Base-by-base conservation (phyloP, 2,888 invertebrate species). In the Anagyrus pseudococci region DNA sequence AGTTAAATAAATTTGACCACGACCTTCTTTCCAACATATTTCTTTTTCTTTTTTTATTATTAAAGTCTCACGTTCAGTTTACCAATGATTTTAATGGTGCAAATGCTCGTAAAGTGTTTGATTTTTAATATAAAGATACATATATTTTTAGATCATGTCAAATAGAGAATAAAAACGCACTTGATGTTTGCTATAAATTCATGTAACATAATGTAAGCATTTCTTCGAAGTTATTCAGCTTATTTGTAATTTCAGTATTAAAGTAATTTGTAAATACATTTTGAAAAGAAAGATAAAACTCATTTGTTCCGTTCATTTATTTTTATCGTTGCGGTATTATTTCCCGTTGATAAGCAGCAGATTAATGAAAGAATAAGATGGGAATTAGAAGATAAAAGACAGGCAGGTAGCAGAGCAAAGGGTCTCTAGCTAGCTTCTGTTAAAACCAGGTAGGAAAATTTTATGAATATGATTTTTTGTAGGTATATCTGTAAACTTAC, bases 1-100 rank as follows among this genome's bases (percentile, higher is more conserved):
- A 80, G 77, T 71, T 76, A 76, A 70, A 79, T 79, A 79, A 79
- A 78, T 71, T 71, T 75, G 74, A 78, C 75, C 72, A 79, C 72
- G 75, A 77, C 73, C 75, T 77, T 75, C 73, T 77, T 74, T 77
- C 74, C 74, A 75, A 67, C 68, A 72, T 70, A 72, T 66, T 75
- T 72, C 22, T 54, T 59, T 52, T 43, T 49, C 46, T 55, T 26
- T 58, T 41, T 20, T 13, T n/a, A 46, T 52, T 62, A 10, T 55
- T 25, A 20, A 17, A 23, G 40, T 26, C 6, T 47, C 43, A 43
- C 26, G 19, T 7, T 41, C 17, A 52, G 44, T 8, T 29, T 22
- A 37, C 22, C 37, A 10, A 17, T 8, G n/a, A n/a, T n/a, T n/a
- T n/a, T n/a, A n/a, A n/a, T n/a, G n/a, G n/a, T n/a, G n/a, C n/a